Evolutionary conservation across 2,113 vertebrate species (phyloP), one percentile per base, ranked within the genome.

Genomic region (Neofelis nebulosa): DNA sequence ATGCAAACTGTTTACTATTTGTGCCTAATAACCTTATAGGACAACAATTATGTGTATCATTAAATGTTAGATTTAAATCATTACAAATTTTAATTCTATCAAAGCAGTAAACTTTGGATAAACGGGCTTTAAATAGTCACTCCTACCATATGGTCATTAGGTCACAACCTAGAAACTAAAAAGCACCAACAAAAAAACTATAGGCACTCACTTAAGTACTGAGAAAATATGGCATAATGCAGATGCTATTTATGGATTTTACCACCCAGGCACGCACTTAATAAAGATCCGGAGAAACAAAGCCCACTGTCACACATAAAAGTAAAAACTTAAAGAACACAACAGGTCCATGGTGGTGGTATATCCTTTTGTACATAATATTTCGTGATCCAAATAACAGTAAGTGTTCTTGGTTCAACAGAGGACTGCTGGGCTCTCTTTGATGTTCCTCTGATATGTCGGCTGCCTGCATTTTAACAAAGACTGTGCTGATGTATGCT

Each of bases 381-480:
- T 73, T 90, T 31, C 36, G 71, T 73, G 50, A 33, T 82, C 36
- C 63, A 69, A 91, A 89, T 92, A 29, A 91, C 90, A 89, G 63
- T 23, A 45, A 13, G 7, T 93, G 91, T 19, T 82, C 2, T 48
- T 18, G 65, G 55, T 94, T 94, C 94, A 74, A 29, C 76, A 66
- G 68, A 94, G 71, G 18, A 84, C 18, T 33, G 10, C 5, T 69
- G n/a, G 71, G 15, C 88, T 89, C 85, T 74, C 84, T 82, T 79
- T 91, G 92, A 80, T 78, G 92, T 21, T 65, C 57, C 25, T 73
- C 71, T 50, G 69, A 14, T 33, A 5, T 7, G 10, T 31, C 73
- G 74, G 82, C 68, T 87, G 91, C 95, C 82, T 71, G n/a, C 9
- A 0, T 73, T 95, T 94, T 74, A 95, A 97, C 95, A 98, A 94